phyloP scores from a whole-genome alignment of 1,140 invertebrate species.

The Helicoverpa zea region DNA sequence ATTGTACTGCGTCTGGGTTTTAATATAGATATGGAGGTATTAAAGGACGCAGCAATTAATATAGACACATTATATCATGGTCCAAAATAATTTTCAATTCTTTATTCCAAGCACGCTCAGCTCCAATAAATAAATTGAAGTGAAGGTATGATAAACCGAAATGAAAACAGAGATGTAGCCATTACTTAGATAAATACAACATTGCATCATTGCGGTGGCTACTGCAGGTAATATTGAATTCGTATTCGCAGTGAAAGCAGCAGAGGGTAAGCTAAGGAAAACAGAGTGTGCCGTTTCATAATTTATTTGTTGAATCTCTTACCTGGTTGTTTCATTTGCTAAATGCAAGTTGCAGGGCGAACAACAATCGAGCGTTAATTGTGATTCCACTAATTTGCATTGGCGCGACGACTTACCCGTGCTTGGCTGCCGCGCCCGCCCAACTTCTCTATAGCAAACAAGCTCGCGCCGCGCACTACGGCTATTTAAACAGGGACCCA shows the following conservation, averaged over 20 bases:
- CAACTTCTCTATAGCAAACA: slow-evolving; percentile 42
- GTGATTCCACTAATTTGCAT: slow-evolving; percentile 80
- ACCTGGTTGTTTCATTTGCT: slow-evolving; percentile 71
- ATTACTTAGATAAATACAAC: slow-evolving; percentile 31
- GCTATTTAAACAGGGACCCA: not conserved
- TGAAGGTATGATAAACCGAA: not conserved
- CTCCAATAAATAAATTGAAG: not conserved
- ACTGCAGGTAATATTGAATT: slow-evolving; percentile 43
- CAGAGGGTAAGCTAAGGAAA: slow-evolving; percentile 60
- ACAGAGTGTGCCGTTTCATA: slow-evolving; percentile 62
- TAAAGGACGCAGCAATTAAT: not conserved
- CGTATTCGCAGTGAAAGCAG: slow-evolving; percentile 52
- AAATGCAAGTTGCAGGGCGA: slow-evolving; percentile 68
- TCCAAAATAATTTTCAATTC: too few species aligned
- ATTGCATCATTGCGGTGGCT: slow-evolving; percentile 15
- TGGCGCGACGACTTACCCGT: slow-evolving; percentile 58
- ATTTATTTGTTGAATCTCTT: slow-evolving; percentile 71
- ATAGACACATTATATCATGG: too few species aligned
- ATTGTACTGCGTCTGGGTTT: slow-evolving; percentile 39
- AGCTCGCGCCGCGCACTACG: slow-evolving; percentile 28
- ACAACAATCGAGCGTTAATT: slow-evolving; percentile 78
- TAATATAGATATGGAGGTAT: slow-evolving; percentile 22
- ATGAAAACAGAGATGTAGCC: not conserved
- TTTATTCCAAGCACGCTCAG: not conserved
- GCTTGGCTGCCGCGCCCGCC: slow-evolving; percentile 46